phyloP scores from a whole-genome alignment of 2,113 vertebrate genomes.

The Eurypyga helias region DNA sequence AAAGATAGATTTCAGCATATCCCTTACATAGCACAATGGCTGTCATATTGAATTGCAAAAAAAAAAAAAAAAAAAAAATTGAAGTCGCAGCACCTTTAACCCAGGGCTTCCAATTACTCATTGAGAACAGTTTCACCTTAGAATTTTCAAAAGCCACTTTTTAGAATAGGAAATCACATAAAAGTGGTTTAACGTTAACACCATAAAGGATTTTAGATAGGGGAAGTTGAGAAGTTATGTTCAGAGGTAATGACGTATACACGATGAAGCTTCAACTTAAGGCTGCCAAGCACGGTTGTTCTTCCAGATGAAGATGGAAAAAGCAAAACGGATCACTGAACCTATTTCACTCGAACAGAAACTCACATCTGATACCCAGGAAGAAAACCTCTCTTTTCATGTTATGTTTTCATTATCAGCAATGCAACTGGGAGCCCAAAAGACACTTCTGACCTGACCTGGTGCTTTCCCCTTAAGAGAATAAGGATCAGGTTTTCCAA shows the following conservation, averaged over 20 bases:
- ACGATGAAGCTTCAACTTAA: neutral
- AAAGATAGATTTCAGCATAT: neutral
- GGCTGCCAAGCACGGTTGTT: neutral
- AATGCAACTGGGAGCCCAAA: neutral
- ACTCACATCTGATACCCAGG: neutral
- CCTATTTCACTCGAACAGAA: neutral
- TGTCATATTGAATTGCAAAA: neutral
- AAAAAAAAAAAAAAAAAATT: neutral
- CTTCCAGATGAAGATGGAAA: neutral
- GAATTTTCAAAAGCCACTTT: neutral
- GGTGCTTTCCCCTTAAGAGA: neutral
- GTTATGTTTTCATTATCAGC: neutral
- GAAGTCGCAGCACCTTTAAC: neutral
- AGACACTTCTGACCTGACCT: neutral
- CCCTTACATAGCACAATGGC: neutral
- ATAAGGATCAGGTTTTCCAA: neutral
- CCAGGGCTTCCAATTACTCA: neutral
- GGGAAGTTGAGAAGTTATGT: neutral
- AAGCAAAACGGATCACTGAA: neutral
- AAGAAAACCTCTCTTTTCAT: neutral
- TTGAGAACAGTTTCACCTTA: neutral
- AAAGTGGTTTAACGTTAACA: neutral
- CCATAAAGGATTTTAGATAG: neutral
- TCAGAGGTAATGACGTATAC: neutral
- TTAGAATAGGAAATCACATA: neutral